Percentiles rank a stretch among this genome's conserved stretches.
Evolutionary conservation across 1,140 invertebrate species (phyloP).

Genomic region (Drosophila grimshawi): DNA sequence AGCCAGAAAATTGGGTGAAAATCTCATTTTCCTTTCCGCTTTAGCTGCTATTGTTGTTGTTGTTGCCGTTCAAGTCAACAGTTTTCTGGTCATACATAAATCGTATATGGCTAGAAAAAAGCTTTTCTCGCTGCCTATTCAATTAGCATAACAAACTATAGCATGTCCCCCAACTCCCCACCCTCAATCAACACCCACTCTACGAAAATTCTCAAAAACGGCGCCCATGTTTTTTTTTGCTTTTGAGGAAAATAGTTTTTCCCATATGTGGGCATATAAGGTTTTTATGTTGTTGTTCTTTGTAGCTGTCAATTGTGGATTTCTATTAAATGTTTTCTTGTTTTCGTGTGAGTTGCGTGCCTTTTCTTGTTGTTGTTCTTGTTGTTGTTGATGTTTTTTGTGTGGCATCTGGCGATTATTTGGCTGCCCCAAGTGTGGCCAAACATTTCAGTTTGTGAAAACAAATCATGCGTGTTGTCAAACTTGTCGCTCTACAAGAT

Average conservation of each 20-base stretch:
- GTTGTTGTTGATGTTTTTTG: not conserved
- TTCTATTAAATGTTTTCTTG: conserved; percentile 17
- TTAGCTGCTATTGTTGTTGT: not conserved
- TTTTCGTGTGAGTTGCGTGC: conserved; percentile 15
- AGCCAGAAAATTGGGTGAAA: conserved; percentile 81
- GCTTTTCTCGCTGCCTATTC: conserved; percentile 63
- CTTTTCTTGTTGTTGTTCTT: conserved; percentile 8
- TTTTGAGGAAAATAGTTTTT: conserved; percentile 31
- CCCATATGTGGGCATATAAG: conserved; percentile 33
- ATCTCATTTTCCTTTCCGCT: conserved; percentile 45
- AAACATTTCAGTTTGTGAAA: conserved; percentile 53
- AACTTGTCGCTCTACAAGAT: conserved; percentile 15
- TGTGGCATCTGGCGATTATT: conserved; percentile 47
- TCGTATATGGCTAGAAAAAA: conserved; percentile 60
- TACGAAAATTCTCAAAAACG: conserved; percentile 34
- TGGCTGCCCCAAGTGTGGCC: conserved; percentile 42
- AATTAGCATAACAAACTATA: conserved; percentile 78
- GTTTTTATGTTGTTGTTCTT: conserved; percentile 21
- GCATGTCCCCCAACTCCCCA: conserved; percentile 7
- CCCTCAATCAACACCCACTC: conserved; percentile 50
- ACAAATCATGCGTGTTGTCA: conserved; percentile 55
- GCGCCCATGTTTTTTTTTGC: conserved; percentile 20
- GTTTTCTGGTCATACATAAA: conserved; percentile 58
- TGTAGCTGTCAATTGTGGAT: conserved; percentile 37
- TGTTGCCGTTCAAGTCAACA: conserved; percentile 7